These are phyloP conservation scores for Ardeotis arabs DNA, from an alignment of 2,113 vertebrate genomes.

Conservation along the genomic window DNA sequence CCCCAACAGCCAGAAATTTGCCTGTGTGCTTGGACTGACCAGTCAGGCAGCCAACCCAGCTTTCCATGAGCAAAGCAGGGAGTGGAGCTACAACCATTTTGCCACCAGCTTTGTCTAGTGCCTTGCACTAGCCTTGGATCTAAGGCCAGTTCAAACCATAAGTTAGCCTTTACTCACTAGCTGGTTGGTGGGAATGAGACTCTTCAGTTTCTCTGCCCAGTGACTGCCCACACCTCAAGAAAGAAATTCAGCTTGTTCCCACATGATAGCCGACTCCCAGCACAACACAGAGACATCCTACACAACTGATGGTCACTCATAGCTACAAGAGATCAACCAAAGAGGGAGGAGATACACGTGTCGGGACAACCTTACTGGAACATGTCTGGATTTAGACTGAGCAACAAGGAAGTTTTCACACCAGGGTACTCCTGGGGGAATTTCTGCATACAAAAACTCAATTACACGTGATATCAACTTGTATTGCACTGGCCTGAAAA, in stretches of 20 bases:
- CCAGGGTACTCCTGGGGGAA: neutral
- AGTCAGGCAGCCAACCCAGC: neutral
- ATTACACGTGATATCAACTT: neutral
- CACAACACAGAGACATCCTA: neutral
- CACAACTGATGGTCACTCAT: neutral
- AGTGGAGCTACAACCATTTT: neutral
- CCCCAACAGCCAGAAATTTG: neutral
- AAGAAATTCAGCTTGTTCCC: neutral
- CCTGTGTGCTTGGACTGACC: neutral
- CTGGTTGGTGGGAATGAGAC: neutral
- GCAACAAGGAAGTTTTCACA: neutral
- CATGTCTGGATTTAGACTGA: neutral
- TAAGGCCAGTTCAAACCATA: neutral
- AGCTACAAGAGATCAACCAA: neutral
- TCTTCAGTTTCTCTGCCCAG: neutral
- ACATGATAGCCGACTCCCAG: neutral
- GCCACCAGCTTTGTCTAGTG: fast-evolving
- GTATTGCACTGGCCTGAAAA: neutral
- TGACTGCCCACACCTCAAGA: neutral
- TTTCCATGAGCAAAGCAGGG: neutral
- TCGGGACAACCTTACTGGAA: neutral
- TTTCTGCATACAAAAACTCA: neutral
- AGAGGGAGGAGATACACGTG: neutral
- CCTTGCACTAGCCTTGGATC: neutral
- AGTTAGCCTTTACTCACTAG: neutral